These are phyloP conservation scores for Cinara cedri DNA, from an alignment of 2,888 invertebrate species.

Conservation along the genomic window DNA sequence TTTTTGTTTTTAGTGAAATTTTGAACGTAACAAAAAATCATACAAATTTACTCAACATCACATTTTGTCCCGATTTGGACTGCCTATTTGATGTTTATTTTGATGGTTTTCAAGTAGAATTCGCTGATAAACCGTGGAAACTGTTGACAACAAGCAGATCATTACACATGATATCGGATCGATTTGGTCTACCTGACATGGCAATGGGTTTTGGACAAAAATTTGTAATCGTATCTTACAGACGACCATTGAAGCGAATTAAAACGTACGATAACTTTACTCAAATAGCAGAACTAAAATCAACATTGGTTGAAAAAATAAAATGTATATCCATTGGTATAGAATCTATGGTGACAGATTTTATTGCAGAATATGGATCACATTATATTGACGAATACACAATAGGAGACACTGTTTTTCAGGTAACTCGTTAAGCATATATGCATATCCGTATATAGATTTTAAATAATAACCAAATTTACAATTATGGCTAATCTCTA, in stretches of 20 bases:
- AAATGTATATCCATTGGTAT: constrained; percentile 34
- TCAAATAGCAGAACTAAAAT: constrained; percentile 23
- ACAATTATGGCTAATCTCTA: no score
- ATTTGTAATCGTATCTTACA: constrained; percentile 44
- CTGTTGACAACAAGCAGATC: constrained; percentile 29
- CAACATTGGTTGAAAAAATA: constrained; percentile 20
- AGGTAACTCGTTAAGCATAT: constrained; percentile 7
- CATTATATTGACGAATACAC: constrained; percentile 51
- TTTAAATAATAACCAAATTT: no score
- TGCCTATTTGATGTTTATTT: constrained; percentile 40
- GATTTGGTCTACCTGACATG: constrained; percentile 47
- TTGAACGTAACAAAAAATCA: constrained; percentile 34
- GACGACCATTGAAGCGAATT: constrained; percentile 28
- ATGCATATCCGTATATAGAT: no score
- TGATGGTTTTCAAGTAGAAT: constrained; percentile 39
- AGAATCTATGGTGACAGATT: constrained; percentile 46
- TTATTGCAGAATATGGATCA: constrained; percentile 38
- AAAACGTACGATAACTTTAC: constrained; percentile 39
- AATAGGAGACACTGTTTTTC: constrained; percentile 44
- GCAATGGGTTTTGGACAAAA: constrained; percentile 26
- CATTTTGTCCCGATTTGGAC: constrained; percentile 48
- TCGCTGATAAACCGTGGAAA: constrained; percentile 47
- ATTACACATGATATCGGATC: constrained; percentile 37
- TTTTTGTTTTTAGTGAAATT: constrained; percentile 36
- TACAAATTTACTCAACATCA: constrained; percentile 25